Evolutionary conservation across 1,140 invertebrate genomes (phyloP).

Genomic region (Marisa cornuarietis): DNA sequence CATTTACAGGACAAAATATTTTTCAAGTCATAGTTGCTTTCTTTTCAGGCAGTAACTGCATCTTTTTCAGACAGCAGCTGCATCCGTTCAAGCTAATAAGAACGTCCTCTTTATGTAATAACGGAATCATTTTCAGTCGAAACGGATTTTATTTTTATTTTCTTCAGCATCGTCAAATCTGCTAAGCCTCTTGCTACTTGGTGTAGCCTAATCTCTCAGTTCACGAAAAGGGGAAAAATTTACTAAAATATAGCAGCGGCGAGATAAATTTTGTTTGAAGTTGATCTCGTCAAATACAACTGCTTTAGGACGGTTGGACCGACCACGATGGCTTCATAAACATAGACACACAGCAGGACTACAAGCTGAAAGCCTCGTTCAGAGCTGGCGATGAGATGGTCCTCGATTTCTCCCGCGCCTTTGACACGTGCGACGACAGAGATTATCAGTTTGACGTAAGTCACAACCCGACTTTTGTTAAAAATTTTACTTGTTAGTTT

Average conservation of each 20-base stretch:
- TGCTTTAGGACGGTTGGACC: conserved; percentile 78
- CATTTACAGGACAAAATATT: too few relatives aligned
- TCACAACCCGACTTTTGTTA: background rate
- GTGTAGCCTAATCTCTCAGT: background rate
- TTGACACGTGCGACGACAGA: conserved; percentile 89
- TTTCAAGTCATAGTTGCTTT: too few relatives aligned
- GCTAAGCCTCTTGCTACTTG: too few relatives aligned
- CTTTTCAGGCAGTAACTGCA: too few relatives aligned
- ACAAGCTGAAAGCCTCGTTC: conserved; percentile 67
- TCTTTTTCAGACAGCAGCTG: too few relatives aligned
- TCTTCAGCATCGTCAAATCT: too few relatives aligned
- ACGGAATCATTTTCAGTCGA: too few relatives aligned
- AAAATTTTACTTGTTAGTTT: too few relatives aligned
- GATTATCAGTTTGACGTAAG: conserved; percentile 89
- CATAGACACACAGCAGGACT: conserved; percentile 83
- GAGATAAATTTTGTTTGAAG: background rate
- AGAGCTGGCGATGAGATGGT: conserved; percentile 64
- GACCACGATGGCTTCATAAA: conserved; percentile 75
- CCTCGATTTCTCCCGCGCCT: conserved; percentile 78
- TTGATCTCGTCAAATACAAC: background rate
- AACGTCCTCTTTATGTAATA: too few relatives aligned
- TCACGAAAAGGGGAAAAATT: background rate
- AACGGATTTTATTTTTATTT: too few relatives aligned
- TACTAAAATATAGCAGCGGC: background rate
- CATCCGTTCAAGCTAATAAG: too few relatives aligned